These are phyloP conservation scores for Podilymbus podiceps DNA, from an alignment of 2,113 vertebrate genomes.

Conservation along the genomic window DNA sequence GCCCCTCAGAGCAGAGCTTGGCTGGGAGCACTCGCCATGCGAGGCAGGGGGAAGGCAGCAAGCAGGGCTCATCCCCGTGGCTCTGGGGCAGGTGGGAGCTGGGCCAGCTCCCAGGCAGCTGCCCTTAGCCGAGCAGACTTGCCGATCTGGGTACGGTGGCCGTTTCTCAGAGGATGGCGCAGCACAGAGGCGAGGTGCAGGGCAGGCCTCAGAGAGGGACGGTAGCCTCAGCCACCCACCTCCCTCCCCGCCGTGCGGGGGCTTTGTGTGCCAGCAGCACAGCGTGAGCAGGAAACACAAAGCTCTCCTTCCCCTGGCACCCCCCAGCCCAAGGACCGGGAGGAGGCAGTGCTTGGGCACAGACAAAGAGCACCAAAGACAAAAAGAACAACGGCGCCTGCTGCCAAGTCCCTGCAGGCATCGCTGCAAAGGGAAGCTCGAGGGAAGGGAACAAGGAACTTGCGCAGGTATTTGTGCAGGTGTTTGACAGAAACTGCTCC, in stretches of 20 bases:
- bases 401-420: background rate
- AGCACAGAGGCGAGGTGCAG: background rate
- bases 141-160: background rate
- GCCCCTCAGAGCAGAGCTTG: rapidly evolving
- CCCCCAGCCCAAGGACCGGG: background rate
- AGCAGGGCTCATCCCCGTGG: background rate
- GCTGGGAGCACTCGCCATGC: rapidly evolving
- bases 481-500: background rate
- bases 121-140: rapidly evolving
- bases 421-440: background rate
- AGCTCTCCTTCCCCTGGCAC: background rate
- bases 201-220: rapidly evolving
- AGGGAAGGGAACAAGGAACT: background rate
- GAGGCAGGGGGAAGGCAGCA: background rate
- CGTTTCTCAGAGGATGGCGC: rapidly evolving
- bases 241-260: rapidly evolving
- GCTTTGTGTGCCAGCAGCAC: rapidly evolving
- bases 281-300: background rate
- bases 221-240: background rate
- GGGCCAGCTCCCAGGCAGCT: background rate
- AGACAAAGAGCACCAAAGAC: background rate
- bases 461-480: background rate
- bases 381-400: rapidly evolving
- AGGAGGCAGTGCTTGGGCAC: background rate
- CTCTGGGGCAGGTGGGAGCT: background rate